These are phyloP conservation scores for Zenarchopterus dispar DNA, from an alignment of 2,797 vertebrate species.

Conservation along the genomic window DNA sequence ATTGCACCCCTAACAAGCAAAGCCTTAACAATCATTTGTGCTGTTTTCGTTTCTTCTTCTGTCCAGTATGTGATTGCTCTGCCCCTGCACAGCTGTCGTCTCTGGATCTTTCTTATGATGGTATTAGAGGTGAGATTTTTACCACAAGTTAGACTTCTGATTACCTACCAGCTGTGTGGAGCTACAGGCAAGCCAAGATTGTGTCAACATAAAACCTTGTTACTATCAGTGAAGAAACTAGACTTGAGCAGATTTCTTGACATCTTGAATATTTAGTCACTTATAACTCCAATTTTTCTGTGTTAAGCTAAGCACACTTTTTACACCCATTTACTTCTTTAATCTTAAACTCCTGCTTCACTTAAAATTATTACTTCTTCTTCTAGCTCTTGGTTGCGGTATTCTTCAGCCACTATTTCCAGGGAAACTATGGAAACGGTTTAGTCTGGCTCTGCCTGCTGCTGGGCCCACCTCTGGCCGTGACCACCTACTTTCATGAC, in stretches of 20 bases:
- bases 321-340: too few relatives aligned
- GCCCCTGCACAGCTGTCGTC: constrained; percentile 58
- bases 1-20: too few relatives aligned
- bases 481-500: constrained; percentile 63
- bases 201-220: too few relatives aligned
- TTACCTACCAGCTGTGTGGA: too few relatives aligned
- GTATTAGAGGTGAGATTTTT: constrained; percentile 63
- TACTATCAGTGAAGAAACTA: too few relatives aligned
- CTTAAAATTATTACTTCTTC: constrained; percentile 4
- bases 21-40: neutral
- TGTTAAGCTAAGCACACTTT: too few relatives aligned
- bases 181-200: too few relatives aligned
- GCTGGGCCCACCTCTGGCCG: constrained; percentile 47
- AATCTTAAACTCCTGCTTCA: neutral
- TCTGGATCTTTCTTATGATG: constrained; percentile 67
- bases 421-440: constrained; percentile 57
- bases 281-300: neutral
- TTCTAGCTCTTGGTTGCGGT: constrained; percentile 47
- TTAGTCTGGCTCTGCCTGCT: constrained; percentile 60
- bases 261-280: neutral
- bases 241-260: neutral
- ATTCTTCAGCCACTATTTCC: constrained; percentile 47
- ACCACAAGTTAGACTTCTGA: too few relatives aligned
- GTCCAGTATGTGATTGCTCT: constrained; percentile 60
- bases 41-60: neutral